Evolutionary conservation across 2,888 invertebrate species (phyloP), one percentile per base, ranked within the genome.

Genomic region (Chloroclysta siterata): DNA sequence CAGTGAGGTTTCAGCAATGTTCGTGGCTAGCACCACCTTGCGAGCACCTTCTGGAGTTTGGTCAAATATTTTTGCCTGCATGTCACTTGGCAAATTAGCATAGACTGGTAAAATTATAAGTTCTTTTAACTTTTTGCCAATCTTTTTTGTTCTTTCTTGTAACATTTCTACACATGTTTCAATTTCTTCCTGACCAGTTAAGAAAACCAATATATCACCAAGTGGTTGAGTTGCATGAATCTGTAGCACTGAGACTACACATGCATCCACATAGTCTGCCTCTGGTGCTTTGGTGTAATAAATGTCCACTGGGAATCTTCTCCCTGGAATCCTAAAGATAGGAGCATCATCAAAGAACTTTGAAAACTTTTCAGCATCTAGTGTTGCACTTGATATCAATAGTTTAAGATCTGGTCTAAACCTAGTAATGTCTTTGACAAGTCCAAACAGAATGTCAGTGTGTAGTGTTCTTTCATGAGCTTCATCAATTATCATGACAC

Each of bases 201-300:
- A 94, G 88, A 99, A 99, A 0, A 99, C 99, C 22, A 99, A 93
- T 78, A 99, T 95, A 86, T 99, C 99, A 1, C 99, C 99, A 17
- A 96, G 89, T 0, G 99, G 98, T 87, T 99, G 99, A 0, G 99
- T 99, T 6, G 98, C 97, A 89, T 99, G 99, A 74, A 99, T 99
- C 92, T 99, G 99, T 70, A 99, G 93, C 36, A 99, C 96, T 0
- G 99, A 98, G 0, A 99, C 98, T n/a, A 99, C 98, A 83, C 98
- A 97, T 0, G 99, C 99, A 87, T 99, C 99, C 53, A 99, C 96
- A 85, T 99, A 99, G 93, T 99, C 99, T 1, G 99, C 99, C 92
- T 99, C 99, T 0, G 99, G 99, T 0, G 99, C 99, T 93, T 99
- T 98, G 0, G 99, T 99, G 83, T 99, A 99, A 87, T 98, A 99